Conservation (phyloP, 2,113 vertebrate genomes). For the Alexandromys fortis region DNA sequence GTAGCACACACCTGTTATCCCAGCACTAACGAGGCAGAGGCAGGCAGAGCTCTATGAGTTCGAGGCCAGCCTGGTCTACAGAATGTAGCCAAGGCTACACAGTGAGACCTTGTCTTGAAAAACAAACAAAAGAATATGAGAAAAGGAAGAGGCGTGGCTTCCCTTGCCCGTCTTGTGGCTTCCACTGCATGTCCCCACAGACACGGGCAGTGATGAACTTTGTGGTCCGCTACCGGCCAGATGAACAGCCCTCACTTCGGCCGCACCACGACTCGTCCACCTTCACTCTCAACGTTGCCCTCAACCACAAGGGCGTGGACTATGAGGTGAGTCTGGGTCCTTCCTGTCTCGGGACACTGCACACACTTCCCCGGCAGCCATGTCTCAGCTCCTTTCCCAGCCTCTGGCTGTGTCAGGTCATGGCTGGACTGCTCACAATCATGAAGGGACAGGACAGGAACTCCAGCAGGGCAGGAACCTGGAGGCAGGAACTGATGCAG, state of each 20-base stretch:
- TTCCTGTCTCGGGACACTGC: neutral
- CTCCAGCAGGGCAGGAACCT: neutral
- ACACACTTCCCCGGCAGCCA: neutral
- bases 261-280: constrained; percentile 94
- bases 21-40: neutral
- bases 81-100: neutral
- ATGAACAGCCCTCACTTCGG: constrained; percentile 91
- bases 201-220: constrained; percentile 94
- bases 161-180: accelerated
- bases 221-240: constrained; percentile 94
- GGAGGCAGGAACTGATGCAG: neutral
- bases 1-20: neutral
- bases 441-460: neutral
- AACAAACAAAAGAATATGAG: no score
- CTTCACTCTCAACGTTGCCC: constrained; percentile 92
- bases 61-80: neutral
- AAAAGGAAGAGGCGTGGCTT: neutral
- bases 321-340: constrained; percentile 86
- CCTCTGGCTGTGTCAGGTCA: neutral
- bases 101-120: neutral
- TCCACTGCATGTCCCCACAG: constrained; percentile 71
- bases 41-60: neutral
- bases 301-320: constrained; percentile 90
- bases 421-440: neutral
- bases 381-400: neutral